phyloP scores from a whole-genome alignment of 2,797 vertebrate genomes.

The Semotilus atromaculatus region DNA sequence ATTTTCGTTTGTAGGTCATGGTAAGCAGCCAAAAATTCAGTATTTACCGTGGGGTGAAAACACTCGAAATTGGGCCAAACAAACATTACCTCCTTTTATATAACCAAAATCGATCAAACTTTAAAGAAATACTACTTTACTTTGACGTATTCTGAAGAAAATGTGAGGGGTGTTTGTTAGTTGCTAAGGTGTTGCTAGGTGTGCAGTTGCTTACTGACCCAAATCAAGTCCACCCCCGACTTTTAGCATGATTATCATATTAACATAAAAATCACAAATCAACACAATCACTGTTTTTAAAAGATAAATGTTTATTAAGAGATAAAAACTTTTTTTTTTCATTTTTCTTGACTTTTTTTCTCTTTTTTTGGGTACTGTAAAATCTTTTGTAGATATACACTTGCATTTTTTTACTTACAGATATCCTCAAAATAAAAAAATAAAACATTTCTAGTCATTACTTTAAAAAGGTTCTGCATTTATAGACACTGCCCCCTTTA shows the following conservation, averaged over 20 bases:
- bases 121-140: background rate
- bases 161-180: background rate
- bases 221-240: background rate
- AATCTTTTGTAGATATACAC: conserved; percentile 75
- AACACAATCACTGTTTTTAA: conserved; percentile 60
- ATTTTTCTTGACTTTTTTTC: background rate
- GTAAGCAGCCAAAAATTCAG: background rate
- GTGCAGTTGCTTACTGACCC: background rate
- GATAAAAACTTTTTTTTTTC: conserved; percentile 68
- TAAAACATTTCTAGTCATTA: conserved; percentile 70
- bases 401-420: conserved; percentile 69
- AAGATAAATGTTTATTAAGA: conserved; percentile 81
- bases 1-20: conserved; percentile 23
- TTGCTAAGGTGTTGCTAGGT: background rate
- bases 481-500: conserved; percentile 56
- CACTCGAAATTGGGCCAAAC: background rate
- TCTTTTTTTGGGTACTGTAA: conserved; percentile 68
- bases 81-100: background rate
- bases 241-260: background rate
- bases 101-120: background rate
- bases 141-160: background rate
- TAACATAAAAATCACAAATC: conserved; percentile 1
- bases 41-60: background rate
- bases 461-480: conserved; percentile 67
- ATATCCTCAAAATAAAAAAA: conserved; percentile 73